These are phyloP conservation scores for Loris lydekkerianus DNA, from an alignment of 2,797 vertebrate species.

Conservation along the genomic window DNA sequence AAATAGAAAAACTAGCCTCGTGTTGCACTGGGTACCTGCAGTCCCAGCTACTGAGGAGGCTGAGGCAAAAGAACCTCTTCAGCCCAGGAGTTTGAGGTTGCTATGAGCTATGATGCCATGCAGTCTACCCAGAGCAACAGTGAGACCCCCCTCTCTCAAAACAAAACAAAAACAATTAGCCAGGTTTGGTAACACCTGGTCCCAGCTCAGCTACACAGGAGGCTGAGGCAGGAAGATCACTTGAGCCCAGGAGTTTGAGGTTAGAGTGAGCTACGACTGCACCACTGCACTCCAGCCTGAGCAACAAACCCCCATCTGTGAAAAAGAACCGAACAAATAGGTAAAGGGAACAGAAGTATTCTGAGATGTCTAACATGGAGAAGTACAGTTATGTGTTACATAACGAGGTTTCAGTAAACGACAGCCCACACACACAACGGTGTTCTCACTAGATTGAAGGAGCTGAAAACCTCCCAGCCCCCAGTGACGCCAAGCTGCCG, in stretches of 20 bases:
- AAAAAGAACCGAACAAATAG: background rate
- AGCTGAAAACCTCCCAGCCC: background rate
- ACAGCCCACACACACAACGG: background rate
- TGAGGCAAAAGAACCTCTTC: no score
- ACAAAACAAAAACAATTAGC: background rate
- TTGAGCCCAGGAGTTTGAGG: background rate
- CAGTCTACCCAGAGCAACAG: no score
- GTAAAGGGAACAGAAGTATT: background rate
- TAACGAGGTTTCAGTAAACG: background rate
- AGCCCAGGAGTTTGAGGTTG: background rate
- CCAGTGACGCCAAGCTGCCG: background rate
- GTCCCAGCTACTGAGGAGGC: no score
- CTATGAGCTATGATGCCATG: no score
- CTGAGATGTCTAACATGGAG: background rate
- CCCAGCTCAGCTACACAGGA: background rate
- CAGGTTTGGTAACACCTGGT: rapidly evolving
- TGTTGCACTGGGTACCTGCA: no score
- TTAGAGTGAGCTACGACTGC: background rate
- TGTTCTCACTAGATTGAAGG: background rate
- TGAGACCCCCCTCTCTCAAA: no score
- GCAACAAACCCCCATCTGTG: background rate
- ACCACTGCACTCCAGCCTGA: background rate
- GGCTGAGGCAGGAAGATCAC: background rate
- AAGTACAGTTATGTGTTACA: background rate
- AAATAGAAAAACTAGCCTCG: no score